Evolutionary conservation across 2,888 invertebrate species (phyloP).

Genomic region (Oasisia sp.): DNA sequence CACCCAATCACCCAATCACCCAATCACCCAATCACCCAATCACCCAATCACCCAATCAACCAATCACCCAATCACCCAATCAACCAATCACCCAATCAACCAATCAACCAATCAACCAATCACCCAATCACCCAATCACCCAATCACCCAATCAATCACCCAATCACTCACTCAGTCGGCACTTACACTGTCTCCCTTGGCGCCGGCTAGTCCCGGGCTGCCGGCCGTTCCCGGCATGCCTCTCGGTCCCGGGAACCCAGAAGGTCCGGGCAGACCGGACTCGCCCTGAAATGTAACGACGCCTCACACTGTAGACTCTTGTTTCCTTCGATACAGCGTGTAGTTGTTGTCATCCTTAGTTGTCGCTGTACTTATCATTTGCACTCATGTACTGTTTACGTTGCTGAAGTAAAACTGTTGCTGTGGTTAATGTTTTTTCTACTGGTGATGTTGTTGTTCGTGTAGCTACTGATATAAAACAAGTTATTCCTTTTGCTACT

Average conservation of each 20-base stretch:
- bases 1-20: no score
- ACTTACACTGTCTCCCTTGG: slow-evolving; percentile 38
- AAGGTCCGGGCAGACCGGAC: slow-evolving; percentile 27
- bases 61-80: no score
- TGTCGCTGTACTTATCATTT: neutral
- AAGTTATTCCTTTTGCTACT: neutral
- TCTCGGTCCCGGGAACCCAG: slow-evolving; percentile 35
- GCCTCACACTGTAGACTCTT: slow-evolving; percentile 7
- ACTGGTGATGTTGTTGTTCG: neutral
- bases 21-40: no score
- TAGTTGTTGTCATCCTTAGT: neutral
- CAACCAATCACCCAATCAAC: no score
- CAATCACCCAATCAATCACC: no score
- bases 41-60: no score
- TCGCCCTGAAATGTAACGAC: slow-evolving; percentile 28
- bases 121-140: no score
- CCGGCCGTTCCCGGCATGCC: slow-evolving; percentile 36
- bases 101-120: no score
- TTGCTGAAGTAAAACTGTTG: neutral
- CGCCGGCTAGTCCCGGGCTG: slow-evolving; percentile 32
- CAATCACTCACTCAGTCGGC: neutral
- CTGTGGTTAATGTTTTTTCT: neutral
- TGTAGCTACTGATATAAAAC: neutral
- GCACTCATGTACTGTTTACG: neutral
- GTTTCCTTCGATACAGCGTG: neutral